Percentiles rank a stretch among this genome's conserved stretches.
phyloP scores from a whole-genome alignment of 2,888 invertebrate genomes.

The Mesopsocus fuscifrons region DNA sequence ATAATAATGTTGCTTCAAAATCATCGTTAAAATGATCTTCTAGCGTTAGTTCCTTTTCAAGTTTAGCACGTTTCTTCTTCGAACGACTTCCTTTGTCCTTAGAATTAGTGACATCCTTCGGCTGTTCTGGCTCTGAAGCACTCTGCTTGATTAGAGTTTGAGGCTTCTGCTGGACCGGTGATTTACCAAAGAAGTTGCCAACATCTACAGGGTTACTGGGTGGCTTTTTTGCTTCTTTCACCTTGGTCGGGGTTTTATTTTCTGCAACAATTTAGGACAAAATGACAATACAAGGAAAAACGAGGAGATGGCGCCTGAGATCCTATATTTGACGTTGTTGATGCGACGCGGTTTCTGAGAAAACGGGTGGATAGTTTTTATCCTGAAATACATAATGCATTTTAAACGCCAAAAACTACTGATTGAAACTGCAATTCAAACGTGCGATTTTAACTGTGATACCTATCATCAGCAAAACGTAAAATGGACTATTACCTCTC shows the following conservation, averaged over 20 bases:
- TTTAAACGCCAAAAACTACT: too few relatives aligned
- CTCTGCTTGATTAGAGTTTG: slow-evolving; percentile 23
- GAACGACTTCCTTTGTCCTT: slow-evolving; percentile 11
- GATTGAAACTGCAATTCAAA: too few relatives aligned
- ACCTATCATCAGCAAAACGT: too few relatives aligned
- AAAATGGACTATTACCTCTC: too few relatives aligned
- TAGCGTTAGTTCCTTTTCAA: slow-evolving; percentile 14
- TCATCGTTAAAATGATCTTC: slow-evolving; percentile 38
- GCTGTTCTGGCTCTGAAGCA: slow-evolving; percentile 18
- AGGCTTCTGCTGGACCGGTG: slow-evolving; percentile 32
- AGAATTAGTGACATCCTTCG: slow-evolving; percentile 14
- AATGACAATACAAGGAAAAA: too few relatives aligned
- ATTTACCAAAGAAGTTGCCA: slow-evolving; percentile 32
- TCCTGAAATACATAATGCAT: too few relatives aligned
- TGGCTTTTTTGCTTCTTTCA: slow-evolving; percentile 26
- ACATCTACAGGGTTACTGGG: slow-evolving; percentile 30
- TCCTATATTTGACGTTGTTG: too few relatives aligned
- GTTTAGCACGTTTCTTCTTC: slow-evolving; percentile 13
- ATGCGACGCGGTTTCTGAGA: too few relatives aligned
- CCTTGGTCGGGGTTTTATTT: slow-evolving; percentile 20
- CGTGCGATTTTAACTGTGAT: too few relatives aligned
- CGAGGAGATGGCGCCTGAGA: too few relatives aligned
- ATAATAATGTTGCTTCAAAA: slow-evolving; percentile 45
- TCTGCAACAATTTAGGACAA: slow-evolving; percentile 16
- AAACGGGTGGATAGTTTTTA: too few relatives aligned